Evolutionary conservation across 2,888 invertebrate genomes (phyloP), one percentile per base, ranked within the genome.

Genomic region (Baronia brevicornis): DNA sequence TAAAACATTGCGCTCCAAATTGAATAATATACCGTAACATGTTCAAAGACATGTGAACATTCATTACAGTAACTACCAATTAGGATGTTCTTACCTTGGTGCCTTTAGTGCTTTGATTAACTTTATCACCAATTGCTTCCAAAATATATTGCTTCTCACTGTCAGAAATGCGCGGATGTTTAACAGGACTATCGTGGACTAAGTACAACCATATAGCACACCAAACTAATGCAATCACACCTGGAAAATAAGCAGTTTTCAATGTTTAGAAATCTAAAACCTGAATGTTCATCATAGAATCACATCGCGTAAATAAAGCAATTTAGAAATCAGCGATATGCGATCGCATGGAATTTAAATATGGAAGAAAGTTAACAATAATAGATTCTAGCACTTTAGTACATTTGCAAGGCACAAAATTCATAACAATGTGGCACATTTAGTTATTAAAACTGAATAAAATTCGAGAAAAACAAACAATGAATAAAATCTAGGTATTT

Each of bases 111-210:
- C 78, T 78, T 39, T 84, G 86, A 11, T 75, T 66, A 2, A 89
- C 73, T 41, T 84, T 85, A 23, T 78, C 84, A 3, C 89, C 89
- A n/a, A 90, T 72, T 18, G 88, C 85, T 14, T 86, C 86, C 20
- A 86, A 60, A 33, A 92, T 91, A 37, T 87, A 89, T 15, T 87
- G 77, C 43, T 86, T 86, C 58, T 92, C 92, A 8, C 79, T 78
- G 0, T 86, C 74, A 2, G 78, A 74, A 22, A 91, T 91, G 5
- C 87, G 84, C 3, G 84, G 87, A 53, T 91, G 91, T 36, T 86
- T 72, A 0, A 78, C 65, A 0, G 92, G 92, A 2, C 87, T 87
- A 53, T 92, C 90, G 21, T 86, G 85, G 0, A 90, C 87, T 17
- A 91, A 50, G 24, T 85, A 56, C 60, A 85, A 86, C 88, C 91